Evolutionary conservation across 2,888 invertebrate species (phyloP), one percentile per base, ranked within the genome.

Genomic region (Hirtodrosophila alboralis): DNA sequence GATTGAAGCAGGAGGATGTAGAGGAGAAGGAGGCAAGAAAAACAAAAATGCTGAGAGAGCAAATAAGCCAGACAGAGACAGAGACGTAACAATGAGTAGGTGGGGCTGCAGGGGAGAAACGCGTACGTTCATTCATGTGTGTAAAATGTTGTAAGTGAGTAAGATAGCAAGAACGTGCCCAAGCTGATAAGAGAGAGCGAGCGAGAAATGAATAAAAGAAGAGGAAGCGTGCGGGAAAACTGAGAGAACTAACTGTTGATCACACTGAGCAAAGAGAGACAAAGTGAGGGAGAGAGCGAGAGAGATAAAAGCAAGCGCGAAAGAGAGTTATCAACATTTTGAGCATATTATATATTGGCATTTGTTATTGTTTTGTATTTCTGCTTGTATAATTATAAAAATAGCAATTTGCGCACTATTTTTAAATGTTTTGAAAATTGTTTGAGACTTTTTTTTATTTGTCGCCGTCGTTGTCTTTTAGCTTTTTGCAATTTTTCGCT

Each of bases 391-490:
- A 31, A 6, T 41, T n/a, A 7, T 79, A 85, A 64, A 86, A 79
- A 83, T 85, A 83, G 79, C 79, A 86, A 87, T 85, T 84, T 87
- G 86, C 88, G 86, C 86, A 88, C 88, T 87, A 88, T 86, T 88
- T 86, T 87, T 75, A 87, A 81, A 87, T 67, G 63, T 61, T 75
- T 78, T 85, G 58, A 63, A 73, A 77, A 66, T 68, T 81, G 61
- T 85, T 68, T 65, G 49, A 45, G n/a, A 21, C 5, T 21, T 57
- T 60, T 67, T 38, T 60, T 26, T 56, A 38, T 69, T 61, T 68
- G 51, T 72, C 52, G 38, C 40, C 26, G 38, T 37, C 26, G n/a
- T 30, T 52, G 14, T 41, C 40, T 59, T 34, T 58, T 30, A 34
- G 30, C 23, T 23, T 23, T 40, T 58, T 41, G 54, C 33, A 16